Evolutionary conservation across 2,113 vertebrate genomes (phyloP), one percentile per base, ranked within the genome.

Genomic region (Tetrax tetrax): DNA sequence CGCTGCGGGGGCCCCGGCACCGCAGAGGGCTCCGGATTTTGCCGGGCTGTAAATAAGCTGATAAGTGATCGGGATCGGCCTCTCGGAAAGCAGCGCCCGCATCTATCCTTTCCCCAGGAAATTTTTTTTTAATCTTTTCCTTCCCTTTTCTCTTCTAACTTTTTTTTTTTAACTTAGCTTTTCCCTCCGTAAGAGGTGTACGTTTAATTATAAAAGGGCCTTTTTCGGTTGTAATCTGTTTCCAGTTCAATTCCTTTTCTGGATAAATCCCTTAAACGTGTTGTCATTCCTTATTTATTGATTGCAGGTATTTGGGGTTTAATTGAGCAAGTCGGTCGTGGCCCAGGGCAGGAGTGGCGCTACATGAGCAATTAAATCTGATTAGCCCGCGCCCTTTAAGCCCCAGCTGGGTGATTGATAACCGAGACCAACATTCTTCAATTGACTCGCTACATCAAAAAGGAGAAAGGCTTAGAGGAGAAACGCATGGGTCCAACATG

Each of bases 311-410:
- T 98, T 98, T 98, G 98, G 97, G 97, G 97, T 98, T 98, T 98
- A 98, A 98, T 98, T 98, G 98, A 98, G 98, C 98, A 98, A 97
- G 97, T 98, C 98, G 98, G 98, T 97, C 97, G 97, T 97, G 96
- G 97, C 98, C 98, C 97, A 96, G 97, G 98, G 98, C 98, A 97
- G 97, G 97, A 98, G 98, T 98, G 98, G 97, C 98, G 98, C 98
- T 98, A 98, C 98, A 98, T 96, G 98, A 98, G 98, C 98, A 98
- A 98, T 98, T 98, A 98, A 98, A 98, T 98, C 98, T 98, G 98
- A 98, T 98, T 98, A 98, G 98, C 96, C 98, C 96, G 97, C 98
- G 97, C 98, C 98, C 98, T 98, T 98, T 96, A 97, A 98, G 97
- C 98, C 98, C 98, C 98, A 98, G 98, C 98, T 98, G 98, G 97